Conservation (phyloP, 2,888 invertebrate genomes). For the Seira ritae region DNA sequence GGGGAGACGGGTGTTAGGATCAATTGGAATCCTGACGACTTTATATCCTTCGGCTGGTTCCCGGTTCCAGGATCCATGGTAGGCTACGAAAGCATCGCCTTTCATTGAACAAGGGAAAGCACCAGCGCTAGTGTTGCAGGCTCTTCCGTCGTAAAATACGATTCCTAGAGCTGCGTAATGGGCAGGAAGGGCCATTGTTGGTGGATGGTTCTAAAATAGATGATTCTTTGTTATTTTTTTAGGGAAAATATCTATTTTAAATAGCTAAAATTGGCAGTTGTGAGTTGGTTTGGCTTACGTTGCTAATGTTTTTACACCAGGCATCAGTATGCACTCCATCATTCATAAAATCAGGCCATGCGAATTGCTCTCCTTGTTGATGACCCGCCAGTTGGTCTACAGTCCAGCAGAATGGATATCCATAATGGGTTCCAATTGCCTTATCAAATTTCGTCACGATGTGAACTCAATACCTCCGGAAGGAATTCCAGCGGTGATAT, state of each 20-base stretch:
- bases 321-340: constrained; percentile 68
- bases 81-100: constrained; percentile 66
- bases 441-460: constrained; percentile 64
- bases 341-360: constrained; percentile 64
- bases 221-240: neutral
- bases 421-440: constrained; percentile 63
- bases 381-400: constrained; percentile 54
- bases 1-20: constrained; percentile 43
- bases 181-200: constrained; percentile 65
- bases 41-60: constrained; percentile 60
- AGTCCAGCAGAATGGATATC: constrained; percentile 70
- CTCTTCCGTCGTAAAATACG: constrained; percentile 59
- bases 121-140: constrained; percentile 49
- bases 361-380: constrained; percentile 65
- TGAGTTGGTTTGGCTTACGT: constrained; percentile 60
- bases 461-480: constrained; percentile 47
- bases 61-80: constrained; percentile 67
- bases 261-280: neutral
- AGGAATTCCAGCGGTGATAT: constrained; percentile 37
- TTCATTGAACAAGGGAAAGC: constrained; percentile 67
- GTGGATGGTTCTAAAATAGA: constrained; percentile 65
- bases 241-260: too few relatives aligned
- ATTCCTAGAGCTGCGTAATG: constrained; percentile 69
- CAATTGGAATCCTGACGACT: constrained; percentile 57
- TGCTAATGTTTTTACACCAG: constrained; percentile 64